These are phyloP conservation scores for Protosalanx chinensis DNA, from an alignment of 2,797 vertebrate species.

Conservation along the genomic window DNA sequence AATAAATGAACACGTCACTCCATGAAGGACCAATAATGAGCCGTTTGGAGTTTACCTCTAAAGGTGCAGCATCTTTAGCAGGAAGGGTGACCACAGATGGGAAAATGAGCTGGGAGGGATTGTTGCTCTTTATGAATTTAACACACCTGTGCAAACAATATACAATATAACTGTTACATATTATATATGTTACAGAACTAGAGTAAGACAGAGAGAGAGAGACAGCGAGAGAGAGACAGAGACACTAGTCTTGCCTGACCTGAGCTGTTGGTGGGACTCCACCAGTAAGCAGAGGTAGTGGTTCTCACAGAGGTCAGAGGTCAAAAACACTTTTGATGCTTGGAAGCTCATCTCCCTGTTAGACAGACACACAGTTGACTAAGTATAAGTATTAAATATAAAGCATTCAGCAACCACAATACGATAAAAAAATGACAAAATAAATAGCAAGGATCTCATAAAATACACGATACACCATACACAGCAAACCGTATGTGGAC, in stretches of 20 bases:
- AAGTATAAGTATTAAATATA: not conserved
- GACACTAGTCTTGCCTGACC: conserved; percentile 54
- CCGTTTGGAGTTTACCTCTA: conserved; percentile 74
- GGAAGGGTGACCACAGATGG: conserved; percentile 83
- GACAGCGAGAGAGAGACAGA: conserved; percentile 20
- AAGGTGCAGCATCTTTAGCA: conserved; percentile 90
- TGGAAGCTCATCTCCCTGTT: conserved; percentile 90
- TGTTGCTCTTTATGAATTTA: conserved; percentile 93
- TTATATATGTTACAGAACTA: not conserved
- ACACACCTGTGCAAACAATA: conserved; percentile 78
- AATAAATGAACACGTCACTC: not conserved
- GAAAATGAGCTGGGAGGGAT: conserved; percentile 89
- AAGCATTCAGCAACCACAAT: not conserved
- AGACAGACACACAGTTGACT: conserved; percentile 10
- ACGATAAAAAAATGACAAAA: not conserved
- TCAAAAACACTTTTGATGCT: conserved; percentile 94
- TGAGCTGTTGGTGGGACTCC: conserved; percentile 91
- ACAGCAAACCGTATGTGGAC: too few relatives aligned
- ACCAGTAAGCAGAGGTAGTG: conserved; percentile 92
- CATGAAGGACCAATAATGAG: not conserved
- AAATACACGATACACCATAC: too few relatives aligned
- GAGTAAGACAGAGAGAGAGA: conserved; percentile 5
- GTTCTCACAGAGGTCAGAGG: conserved; percentile 91
- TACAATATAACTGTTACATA: not conserved
- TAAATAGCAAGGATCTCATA: not conserved